Evolutionary conservation across 2,888 invertebrate genomes (phyloP), one percentile per base, ranked within the genome.

Genomic region (Athalia cordata): DNA sequence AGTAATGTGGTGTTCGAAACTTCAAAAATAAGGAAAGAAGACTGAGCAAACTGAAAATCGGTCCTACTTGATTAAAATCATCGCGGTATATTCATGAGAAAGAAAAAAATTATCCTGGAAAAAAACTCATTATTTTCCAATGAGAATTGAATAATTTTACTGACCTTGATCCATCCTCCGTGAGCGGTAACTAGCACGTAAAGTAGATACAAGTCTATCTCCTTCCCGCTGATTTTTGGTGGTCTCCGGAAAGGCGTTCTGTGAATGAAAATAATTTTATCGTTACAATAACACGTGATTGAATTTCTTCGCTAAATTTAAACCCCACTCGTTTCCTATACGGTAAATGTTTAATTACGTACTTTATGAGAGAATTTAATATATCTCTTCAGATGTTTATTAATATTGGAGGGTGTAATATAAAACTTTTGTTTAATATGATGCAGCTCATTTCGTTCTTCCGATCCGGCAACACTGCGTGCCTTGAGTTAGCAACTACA

Each of bases 81-180:
- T 50, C 7, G 9, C 13, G 13, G 5, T n/a, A 55, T 7, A 55
- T 29, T 29, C 29, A 29, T 29, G 2, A 29, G 2, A 29, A 29
- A 29, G 29, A 29, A 29, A 29, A 1, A 29, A 29, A 29, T 29
- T 29, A 2, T 29, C 29, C 29, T 29, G 29, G 29, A 29, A 29
- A 29, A 29, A 29, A 29, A 29, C 0, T 1, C 0, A 29, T 29
- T 2, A 29, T 29, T 29, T 29, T 29, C 29, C 29, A 29, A 29
- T 29, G 29, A 2, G 72, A 65, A 57, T 77, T 52, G 47, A 52
- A 15, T 77, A 75, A 68, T 47, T 13, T 15, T n/a, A 87, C 90
- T 92, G 91, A 98, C 99, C 95, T 97, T 99, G 85, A 97, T 94
- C 93, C 98, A 96, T 85, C 99, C 99, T 85, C 99, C 99, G 86